Conservation (phyloP, 2,113 vertebrate genomes). For the Lagopus muta region DNA sequence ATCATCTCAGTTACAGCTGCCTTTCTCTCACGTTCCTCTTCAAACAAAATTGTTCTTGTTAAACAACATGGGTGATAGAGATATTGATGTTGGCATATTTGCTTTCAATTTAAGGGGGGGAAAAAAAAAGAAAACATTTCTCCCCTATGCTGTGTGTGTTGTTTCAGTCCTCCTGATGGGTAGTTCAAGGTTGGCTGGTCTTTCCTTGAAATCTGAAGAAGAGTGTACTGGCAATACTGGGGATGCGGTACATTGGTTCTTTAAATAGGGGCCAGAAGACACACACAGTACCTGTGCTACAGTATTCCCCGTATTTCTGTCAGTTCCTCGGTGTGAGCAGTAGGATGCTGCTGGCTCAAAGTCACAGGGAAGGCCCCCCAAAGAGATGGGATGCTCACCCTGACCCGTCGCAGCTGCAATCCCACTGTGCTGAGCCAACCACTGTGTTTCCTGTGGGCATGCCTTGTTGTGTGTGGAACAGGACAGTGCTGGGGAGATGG, state of each 20-base stretch:
- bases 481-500: background rate
- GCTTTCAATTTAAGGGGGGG: background rate
- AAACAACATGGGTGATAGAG: background rate
- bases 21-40: background rate
- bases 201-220: background rate
- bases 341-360: background rate
- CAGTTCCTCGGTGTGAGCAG: background rate
- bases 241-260: background rate
- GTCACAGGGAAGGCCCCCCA: background rate
- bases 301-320: background rate
- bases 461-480: background rate
- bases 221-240: background rate
- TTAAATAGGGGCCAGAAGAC: background rate
- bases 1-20: background rate
- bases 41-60: background rate
- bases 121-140: background rate
- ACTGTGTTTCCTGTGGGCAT: background rate
- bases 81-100: background rate
- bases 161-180: background rate
- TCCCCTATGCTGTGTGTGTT: background rate
- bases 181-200: background rate
- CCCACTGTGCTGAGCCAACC: background rate
- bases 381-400: accelerated
- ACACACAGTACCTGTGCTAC: background rate
- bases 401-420: background rate